Percentiles rank a stretch among this genome's conserved stretches.
Evolutionary conservation across 1,140 invertebrate genomes (phyloP).

Genomic region (Zaprionus vittiger): DNA sequence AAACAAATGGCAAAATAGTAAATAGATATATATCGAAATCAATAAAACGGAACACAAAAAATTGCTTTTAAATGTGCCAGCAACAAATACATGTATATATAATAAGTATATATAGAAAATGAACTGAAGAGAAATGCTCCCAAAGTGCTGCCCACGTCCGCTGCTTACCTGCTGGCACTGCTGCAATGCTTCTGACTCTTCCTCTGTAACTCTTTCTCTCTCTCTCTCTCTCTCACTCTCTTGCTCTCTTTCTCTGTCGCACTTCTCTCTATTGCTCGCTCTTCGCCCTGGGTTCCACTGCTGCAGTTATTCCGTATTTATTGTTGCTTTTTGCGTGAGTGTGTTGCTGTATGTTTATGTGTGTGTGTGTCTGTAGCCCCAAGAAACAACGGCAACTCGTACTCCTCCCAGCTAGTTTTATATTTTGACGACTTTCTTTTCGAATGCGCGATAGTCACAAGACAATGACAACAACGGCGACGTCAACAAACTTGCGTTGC

Average conservation of each 20-base stretch:
- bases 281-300: slow-evolving; percentile 49
- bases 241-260: slow-evolving; percentile 53
- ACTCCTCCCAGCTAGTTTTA: slow-evolving; percentile 74
- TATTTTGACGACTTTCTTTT: slow-evolving; percentile 80
- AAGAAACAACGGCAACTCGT: slow-evolving; percentile 37
- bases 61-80: slow-evolving; percentile 35
- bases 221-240: slow-evolving; percentile 20
- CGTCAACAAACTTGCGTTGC: slow-evolving; percentile 57
- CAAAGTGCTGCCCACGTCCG: slow-evolving; percentile 49
- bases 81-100: slow-evolving; percentile 31
- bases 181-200: slow-evolving; percentile 63
- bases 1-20: slow-evolving; percentile 32
- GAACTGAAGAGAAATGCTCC: slow-evolving; percentile 49
- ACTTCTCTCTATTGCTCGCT: slow-evolving; percentile 34
- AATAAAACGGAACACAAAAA: slow-evolving; percentile 34
- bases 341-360: slow-evolving; percentile 31
- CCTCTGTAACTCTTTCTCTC: slow-evolving; percentile 50
- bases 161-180: slow-evolving; percentile 72
- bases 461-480: slow-evolving; percentile 74
- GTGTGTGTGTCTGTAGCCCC: slow-evolving; percentile 37
- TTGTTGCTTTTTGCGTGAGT: slow-evolving; percentile 42
- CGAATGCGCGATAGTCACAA: slow-evolving; percentile 70
- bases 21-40: slow-evolving; percentile 27
- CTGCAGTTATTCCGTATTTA: slow-evolving; percentile 59
- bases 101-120: slow-evolving; percentile 15